Base-by-base conservation (phyloP, 2,888 invertebrate species). In the Torymus texanus region DNA sequence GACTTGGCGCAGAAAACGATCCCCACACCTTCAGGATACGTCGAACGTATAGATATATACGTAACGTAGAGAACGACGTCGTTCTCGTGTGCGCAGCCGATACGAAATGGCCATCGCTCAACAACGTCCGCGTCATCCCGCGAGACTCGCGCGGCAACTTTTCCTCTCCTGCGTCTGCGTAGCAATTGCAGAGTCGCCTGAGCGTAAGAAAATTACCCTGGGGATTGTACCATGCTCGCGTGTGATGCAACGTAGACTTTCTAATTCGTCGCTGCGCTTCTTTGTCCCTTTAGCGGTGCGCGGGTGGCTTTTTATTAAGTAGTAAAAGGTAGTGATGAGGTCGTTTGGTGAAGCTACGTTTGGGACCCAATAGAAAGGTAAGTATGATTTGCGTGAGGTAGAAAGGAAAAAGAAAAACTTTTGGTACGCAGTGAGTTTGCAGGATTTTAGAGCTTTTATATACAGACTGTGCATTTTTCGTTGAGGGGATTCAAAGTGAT, bases 151-250 rank as follows among this genome's bases (percentile, higher is more conserved):
- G 21, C 2, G 8, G 59, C 16, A 67, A 67, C 73, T 78, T 67
- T 73, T 73, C 72, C 61, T 29, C 50, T 41, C 59, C n/a, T n/a
- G n/a, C 24, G 56, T 24, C 29, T 5, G 41, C 41, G 41, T 8
- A 8, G 41, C 41, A 41, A 41, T 41, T 62, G 68, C 61, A 68
- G 21, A n/a, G 11, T 53, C 62, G 75, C 58, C 1, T 21, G 71
- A 14, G n/a, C 59, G 62, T 58, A 63, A 74, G 68, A 74, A 74
- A 79, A 75, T 79, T 71, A 79, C 78, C 78, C 62, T n/a, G 16
- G 75, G 65, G 79, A 74, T 62, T 41, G 41, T 8, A 41, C 41
- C 41, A 8, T 8, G 18, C 16, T 18, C 8, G 2, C 16, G 12
- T 10, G 62, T 10, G 29, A 62, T 16, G 51, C 21, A n/a, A 61